Evolutionary conservation across 1,140 invertebrate genomes (phyloP), one percentile per base, ranked within the genome.

Genomic region (Portunus trituberculatus): DNA sequence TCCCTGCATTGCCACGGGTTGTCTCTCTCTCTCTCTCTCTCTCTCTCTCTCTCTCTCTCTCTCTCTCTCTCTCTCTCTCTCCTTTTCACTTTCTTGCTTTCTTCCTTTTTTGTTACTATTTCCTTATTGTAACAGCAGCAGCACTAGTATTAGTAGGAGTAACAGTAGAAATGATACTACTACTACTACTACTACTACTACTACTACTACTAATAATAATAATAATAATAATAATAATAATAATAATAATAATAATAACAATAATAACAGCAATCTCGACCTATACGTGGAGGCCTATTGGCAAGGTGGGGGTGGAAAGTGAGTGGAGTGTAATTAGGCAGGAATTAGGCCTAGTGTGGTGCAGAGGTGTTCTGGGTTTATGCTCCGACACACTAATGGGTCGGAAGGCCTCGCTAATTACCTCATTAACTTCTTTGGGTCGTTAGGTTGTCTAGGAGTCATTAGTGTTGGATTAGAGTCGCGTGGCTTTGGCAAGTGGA

Each of bases 381-480:
- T n/a, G 67, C 12, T n/a, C 25, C 67, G 67, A 76, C 67, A 76
- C 67, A 76, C 67, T 76, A 76, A 76, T 76, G 67, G 67, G 20
- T 76, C 67, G 67, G 12, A 20, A 76, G 67, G 67, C 25, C 20
- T n/a, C 67, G 67, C 67, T 76, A 76, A 76, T 76, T 76, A 76
- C 67, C 67, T 76, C 67, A 76, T 76, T 76, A 76, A 76, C 67
- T 76, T 76, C 16, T 76, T 76, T 76, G 67, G 67, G 67, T 76
- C 67, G 67, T 76, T 76, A 76, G 67, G 20, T 76, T 76, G 67
- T 76, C 67, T 25, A 25, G n/a, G 67, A 76, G 67, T 76, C 67
- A 76, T 76, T 76, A 76, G 67, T 76, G 67, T 76, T 76, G 67
- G 67, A 76, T 76, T 76, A 76, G 67, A 76, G 67, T 76, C 67